Percentiles rank a stretch among this genome's conserved stretches.
Evolutionary conservation across 2,797 vertebrate species (phyloP).

Genomic region (Coluber constrictor): DNA sequence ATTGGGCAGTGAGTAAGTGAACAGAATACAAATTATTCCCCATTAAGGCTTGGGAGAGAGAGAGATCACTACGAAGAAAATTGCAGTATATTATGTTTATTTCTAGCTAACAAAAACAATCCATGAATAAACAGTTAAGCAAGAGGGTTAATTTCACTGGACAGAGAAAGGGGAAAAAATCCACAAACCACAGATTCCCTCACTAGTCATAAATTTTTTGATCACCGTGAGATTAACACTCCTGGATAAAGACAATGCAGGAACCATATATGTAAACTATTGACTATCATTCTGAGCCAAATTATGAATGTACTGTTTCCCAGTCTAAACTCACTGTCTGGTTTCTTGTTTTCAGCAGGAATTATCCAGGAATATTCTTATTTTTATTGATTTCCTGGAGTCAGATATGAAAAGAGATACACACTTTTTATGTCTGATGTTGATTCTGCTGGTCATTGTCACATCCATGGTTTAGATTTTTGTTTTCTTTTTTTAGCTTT

Average conservation of each 20-base stretch:
- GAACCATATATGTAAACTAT: constrained; percentile 19
- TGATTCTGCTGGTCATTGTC: background rate
- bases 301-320: background rate
- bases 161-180: constrained; percentile 30
- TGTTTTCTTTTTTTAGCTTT: background rate
- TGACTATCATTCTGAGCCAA: background rate
- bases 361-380: background rate
- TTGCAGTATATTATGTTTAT: background rate
- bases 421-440: background rate
- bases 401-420: background rate
- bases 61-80: constrained; percentile 28
- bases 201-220: constrained; percentile 29
- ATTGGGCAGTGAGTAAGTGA: constrained; percentile 46
- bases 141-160: constrained; percentile 25
- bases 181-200: constrained; percentile 16
- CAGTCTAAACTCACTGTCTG: background rate
- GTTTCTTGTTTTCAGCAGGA: background rate
- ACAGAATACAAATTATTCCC: constrained; percentile 43
- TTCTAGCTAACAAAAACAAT: constrained; percentile 39
- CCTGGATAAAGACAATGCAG: background rate
- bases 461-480: background rate
- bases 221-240: constrained; percentile 29
- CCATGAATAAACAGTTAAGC: constrained; percentile 20
- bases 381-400: background rate
- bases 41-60: constrained; percentile 31